A percentile compares a stretch with the other conserved stretches of the same genome.
phyloP scores from a whole-genome alignment of 2,797 vertebrate species.

The Gastrophryne carolinensis region DNA sequence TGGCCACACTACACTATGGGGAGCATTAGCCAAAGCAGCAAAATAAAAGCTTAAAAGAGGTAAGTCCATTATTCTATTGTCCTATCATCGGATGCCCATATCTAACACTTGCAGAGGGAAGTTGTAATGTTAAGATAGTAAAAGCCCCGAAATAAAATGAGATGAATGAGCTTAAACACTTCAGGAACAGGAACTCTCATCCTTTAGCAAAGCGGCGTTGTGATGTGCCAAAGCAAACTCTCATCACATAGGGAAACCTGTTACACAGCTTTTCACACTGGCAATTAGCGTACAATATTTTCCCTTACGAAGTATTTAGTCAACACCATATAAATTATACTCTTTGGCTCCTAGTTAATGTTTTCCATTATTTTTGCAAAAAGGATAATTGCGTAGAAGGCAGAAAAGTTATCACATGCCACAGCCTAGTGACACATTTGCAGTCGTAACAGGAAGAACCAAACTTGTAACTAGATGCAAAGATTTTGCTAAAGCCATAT shows the following conservation, averaged over 20 bases:
- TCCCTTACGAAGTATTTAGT: slow-evolving; percentile 24
- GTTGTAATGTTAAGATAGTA: neutral
- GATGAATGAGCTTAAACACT: neutral
- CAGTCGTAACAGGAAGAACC: too few relatives aligned
- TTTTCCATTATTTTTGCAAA: slow-evolving; percentile 19
- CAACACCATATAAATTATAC: slow-evolving; percentile 15
- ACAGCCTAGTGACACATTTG: neutral
- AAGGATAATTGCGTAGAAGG: neutral
- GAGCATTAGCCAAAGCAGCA: too few relatives aligned
- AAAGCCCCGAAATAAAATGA: neutral
- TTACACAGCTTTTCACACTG: slow-evolving; percentile 28
- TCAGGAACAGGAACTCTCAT: neutral
- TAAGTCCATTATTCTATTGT: too few relatives aligned
- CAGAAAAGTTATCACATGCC: neutral
- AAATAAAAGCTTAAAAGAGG: too few relatives aligned
- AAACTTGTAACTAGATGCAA: too few relatives aligned
- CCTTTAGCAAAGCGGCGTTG: neutral
- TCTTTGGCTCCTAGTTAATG: slow-evolving; percentile 9
- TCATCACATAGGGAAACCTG: slow-evolving; percentile 21
- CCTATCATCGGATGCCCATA: too few relatives aligned
- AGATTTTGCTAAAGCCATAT: too few relatives aligned
- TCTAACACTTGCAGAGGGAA: too few relatives aligned
- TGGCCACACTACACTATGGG: too few relatives aligned
- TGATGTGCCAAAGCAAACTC: slow-evolving; percentile 38
- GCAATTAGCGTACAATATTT: slow-evolving; percentile 7